Conservation (phyloP, 2,888 invertebrate species). For the Asteroscopus sphinx region DNA sequence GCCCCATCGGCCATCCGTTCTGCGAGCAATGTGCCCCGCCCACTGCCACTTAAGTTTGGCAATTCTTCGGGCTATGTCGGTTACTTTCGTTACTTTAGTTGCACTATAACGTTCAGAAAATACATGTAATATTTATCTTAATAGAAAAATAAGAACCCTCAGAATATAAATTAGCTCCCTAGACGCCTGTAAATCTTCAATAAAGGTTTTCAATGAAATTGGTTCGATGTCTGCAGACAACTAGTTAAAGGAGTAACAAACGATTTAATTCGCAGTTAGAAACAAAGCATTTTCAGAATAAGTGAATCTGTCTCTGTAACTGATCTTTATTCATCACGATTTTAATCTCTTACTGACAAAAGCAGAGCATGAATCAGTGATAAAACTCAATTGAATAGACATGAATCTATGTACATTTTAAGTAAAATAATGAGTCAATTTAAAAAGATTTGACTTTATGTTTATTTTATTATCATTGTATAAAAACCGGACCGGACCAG, state of each 20-base stretch:
- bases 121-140: conserved; percentile 1
- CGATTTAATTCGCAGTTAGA: conserved; percentile 23
- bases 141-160: conserved; percentile 17
- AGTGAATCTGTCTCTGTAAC: neutral
- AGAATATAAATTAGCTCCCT: conserved; percentile 19
- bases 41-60: too few species aligned
- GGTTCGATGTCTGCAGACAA: conserved; percentile 21
- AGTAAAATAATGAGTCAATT: too few species aligned
- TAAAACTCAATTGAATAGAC: too few species aligned
- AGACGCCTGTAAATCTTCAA: conserved; percentile 36
- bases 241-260: conserved; percentile 36
- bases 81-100: too few species aligned
- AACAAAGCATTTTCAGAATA: conserved; percentile 31
- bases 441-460: too few species aligned
- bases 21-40: too few species aligned
- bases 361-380: neutral
- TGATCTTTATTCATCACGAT: neutral
- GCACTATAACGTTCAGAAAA: too few species aligned
- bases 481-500: too few species aligned
- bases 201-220: conserved; percentile 30
- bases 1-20: too few species aligned
- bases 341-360: neutral
- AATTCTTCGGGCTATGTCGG: too few species aligned
- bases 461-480: too few species aligned
- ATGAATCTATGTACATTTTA: too few species aligned